phyloP scores from a whole-genome alignment of 2,113 vertebrate genomes.

The Mus pahari region DNA sequence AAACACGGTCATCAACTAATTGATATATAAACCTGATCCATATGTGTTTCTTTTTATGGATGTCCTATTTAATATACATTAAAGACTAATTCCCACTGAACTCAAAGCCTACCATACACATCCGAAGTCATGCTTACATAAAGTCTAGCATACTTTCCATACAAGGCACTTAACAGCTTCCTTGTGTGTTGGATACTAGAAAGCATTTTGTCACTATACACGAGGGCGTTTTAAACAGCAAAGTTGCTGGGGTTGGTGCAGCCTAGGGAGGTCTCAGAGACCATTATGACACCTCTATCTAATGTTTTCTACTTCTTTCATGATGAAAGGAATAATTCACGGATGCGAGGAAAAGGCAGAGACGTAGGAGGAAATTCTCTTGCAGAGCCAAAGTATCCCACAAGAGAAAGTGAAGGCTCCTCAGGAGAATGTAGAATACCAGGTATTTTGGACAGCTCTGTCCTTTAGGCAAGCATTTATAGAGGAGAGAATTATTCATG shows the following conservation, averaged over 20 bases:
- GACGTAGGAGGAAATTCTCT: background rate
- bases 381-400: background rate
- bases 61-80: background rate
- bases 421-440: background rate
- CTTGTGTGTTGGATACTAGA: background rate
- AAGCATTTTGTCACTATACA: background rate
- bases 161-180: background rate
- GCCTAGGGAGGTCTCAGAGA: background rate
- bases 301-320: background rate
- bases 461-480: background rate
- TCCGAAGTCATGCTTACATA: background rate
- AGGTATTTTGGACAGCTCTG: background rate
- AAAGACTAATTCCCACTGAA: background rate
- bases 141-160: background rate
- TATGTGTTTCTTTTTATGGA: background rate
- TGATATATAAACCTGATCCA: background rate
- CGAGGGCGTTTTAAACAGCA: background rate
- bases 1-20: background rate
- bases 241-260: background rate
- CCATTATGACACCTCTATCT: background rate
- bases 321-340: background rate
- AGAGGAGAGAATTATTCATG: background rate
- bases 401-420: background rate
- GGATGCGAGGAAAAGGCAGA: no score
- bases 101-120: background rate